Evolutionary conservation across 2,113 vertebrate genomes (phyloP), one percentile per base, ranked within the genome.

Genomic region (Nycticryphes semicollaris): DNA sequence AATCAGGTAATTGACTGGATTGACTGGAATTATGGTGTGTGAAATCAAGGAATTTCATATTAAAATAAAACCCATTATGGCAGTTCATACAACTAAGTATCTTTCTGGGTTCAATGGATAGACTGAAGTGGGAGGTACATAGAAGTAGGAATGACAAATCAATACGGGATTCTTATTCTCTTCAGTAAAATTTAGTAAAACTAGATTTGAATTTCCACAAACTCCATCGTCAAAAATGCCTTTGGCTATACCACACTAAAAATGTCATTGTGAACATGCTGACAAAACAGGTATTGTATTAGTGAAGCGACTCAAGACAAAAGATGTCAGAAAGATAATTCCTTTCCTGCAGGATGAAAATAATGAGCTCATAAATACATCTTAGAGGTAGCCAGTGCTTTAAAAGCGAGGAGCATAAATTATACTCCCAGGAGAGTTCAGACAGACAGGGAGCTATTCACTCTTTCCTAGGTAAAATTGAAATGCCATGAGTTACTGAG

Each of bases 351-450:
- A 16, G 92, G 84, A 94, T 88, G 80, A 96, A 97, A 98, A 86
- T 92, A 97, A 93, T 18, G 30, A 94, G 81, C 68, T 96, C 95
- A 95, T 97, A 97, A 98, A 98, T 95, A 93, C 10, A 85, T 68
- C 70, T 95, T 74, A 72, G 96, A 93, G 48, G 66, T 87, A 94
- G 93, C 81, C 60, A 97, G 84, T 43, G 63, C 77, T 97, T 93
- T 94, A 91, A 94, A 95, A 95, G 68, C 35, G 41, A 80, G 59
- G 19, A 87, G 22, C 60, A 90, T 94, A 93, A 96, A 96, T 90
- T 80, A 75, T 93, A 91, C 79, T 96, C 80, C 50, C 94, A 54
- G 10, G 39, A 90, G 90, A 86, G 47, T 79, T 86, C 50, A 53
- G 76, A 88, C 72, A 94, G 92, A 96, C 47, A 75, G 68, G 63